phyloP scores from a whole-genome alignment of 2,888 invertebrate species.

The Xestia sexstrigata region DNA sequence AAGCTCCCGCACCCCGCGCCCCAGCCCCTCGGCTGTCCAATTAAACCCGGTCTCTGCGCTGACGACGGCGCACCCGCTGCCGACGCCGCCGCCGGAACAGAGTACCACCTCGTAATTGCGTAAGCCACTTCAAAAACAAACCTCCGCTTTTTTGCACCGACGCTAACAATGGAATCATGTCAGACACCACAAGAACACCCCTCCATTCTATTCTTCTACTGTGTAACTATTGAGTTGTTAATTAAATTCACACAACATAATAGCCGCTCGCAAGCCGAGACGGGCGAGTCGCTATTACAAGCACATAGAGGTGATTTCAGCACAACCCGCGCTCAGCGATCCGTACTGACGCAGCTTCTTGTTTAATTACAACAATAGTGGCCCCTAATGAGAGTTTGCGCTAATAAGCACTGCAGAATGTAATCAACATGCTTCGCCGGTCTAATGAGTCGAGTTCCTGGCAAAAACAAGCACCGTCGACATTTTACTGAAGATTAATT shows the following conservation, averaged over 20 bases:
- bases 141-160: slow-evolving; percentile 84
- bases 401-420: slow-evolving; percentile 90
- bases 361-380: slow-evolving; percentile 91
- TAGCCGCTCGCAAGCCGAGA: slow-evolving; percentile 63
- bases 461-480: slow-evolving; percentile 88
- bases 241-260: slow-evolving; percentile 88
- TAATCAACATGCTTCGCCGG: slow-evolving; percentile 90
- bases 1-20: slow-evolving; percentile 66
- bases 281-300: slow-evolving; percentile 70
- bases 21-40: slow-evolving; percentile 82
- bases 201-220: slow-evolving; percentile 80
- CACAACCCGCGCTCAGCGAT: slow-evolving; percentile 70
- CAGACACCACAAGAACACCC: slow-evolving; percentile 87
- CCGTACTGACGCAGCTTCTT: slow-evolving; percentile 84
- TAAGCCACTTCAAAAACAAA: slow-evolving; percentile 88
- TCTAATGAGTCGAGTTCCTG: slow-evolving; percentile 90
- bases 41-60: slow-evolving; percentile 82
- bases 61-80: slow-evolving; percentile 70
- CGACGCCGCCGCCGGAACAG: slow-evolving; percentile 70
- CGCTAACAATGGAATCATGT: slow-evolving; percentile 88
- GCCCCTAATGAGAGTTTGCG: slow-evolving; percentile 90
- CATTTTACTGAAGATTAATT: slow-evolving; percentile 90
- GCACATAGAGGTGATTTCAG: slow-evolving; percentile 77
- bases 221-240: slow-evolving; percentile 88
- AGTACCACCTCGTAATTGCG: slow-evolving; percentile 86